These are phyloP conservation scores for Lamellibrachia luymesi DNA, from an alignment of 1,140 invertebrate species.

Conservation along the genomic window DNA sequence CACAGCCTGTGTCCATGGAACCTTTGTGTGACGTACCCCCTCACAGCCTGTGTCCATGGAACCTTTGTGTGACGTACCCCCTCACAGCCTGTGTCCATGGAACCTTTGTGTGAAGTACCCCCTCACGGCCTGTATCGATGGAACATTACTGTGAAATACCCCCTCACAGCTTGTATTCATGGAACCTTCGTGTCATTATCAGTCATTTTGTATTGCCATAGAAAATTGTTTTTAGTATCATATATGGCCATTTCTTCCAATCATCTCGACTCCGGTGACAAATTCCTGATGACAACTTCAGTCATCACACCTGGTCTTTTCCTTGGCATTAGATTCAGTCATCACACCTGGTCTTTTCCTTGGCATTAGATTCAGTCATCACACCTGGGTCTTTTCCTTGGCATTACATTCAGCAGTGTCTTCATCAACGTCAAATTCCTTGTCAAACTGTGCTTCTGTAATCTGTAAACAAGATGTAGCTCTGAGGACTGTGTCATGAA, in stretches of 20 bases:
- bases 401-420: background rate
- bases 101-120: too few species aligned
- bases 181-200: too few species aligned
- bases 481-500: background rate
- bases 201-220: too few species aligned
- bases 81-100: too few species aligned
- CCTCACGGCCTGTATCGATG: too few species aligned
- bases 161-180: too few species aligned
- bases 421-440: conserved; percentile 10
- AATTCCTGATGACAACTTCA: background rate
- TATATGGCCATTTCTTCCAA: background rate
- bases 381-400: background rate
- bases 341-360: background rate
- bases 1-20: too few species aligned
- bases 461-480: conserved; percentile 35
- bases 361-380: background rate
- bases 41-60: too few species aligned
- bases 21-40: too few species aligned
- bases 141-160: too few species aligned
- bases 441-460: conserved; percentile 40
- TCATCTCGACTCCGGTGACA: background rate
- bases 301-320: background rate
- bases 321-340: background rate
- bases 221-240: too few species aligned
- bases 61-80: too few species aligned